Base-by-base conservation (phyloP, 2,797 vertebrate genomes). In the Ctenosaura bakeri region DNA sequence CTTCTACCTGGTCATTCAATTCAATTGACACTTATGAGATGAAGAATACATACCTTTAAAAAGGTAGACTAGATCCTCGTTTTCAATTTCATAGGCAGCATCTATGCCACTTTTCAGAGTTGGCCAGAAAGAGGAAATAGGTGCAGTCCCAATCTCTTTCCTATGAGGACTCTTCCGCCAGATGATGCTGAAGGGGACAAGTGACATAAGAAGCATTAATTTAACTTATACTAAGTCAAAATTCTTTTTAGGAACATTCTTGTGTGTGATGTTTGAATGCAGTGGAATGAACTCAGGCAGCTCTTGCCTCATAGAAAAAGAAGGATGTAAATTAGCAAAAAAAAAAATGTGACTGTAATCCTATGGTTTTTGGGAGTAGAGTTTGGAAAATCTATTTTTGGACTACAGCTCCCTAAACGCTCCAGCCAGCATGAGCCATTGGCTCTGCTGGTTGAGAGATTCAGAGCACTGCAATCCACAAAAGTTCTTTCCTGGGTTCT, bases 101-200 rank as follows among this genome's bases (percentile, higher is more conserved):
- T 99, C 97, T 79, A 99, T 97, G 9, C 95, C 95, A 84, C 73
- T 77, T 26, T 97, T 96, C 74, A 98, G 93, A 0, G 89, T 86
- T 0, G 98, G 97, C 98, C 98, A 98, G 93, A 98, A 97, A 4
- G 91, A 97, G 69, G 92, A 96, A 95, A 99, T 97, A 66, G 97
- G 96, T 93, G 92, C 93, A 0, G 97, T 94, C 87, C 97, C 96
- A 29, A 93, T 94, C 9, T 2, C 74, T 1, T 20, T n/a, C 88
- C 87, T 96, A 85, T 96, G 93, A 0, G 96, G 92, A 90, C 92
- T 81, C 89, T 86, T 98, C 66, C 97, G 97, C 98, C 98, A 98
- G 69, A 99, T 91, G 14, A 97, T 97, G 35, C 99, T 42, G 50
- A 35, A 6, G 32, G 56, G 59, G 78, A 90, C 95, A 89, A 46